Base-by-base conservation (phyloP, 2,113 vertebrate genomes). In the Gopherus flavomarginatus region DNA sequence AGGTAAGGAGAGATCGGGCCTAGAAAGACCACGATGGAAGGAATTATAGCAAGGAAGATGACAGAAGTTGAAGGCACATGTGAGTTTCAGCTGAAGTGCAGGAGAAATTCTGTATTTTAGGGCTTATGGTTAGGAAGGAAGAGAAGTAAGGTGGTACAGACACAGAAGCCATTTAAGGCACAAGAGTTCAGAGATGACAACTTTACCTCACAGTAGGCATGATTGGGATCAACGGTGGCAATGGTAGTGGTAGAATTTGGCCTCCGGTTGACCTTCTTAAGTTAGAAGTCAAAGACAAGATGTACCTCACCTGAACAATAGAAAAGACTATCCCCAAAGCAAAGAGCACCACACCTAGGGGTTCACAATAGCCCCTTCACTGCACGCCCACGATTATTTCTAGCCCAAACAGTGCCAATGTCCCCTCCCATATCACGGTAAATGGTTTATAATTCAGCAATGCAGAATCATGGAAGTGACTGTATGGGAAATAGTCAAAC, bases 201-300 rank as follows among this genome's bases (percentile, higher is more conserved):
- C 16, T 38, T 72, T 38, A 38, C 38, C 81, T 96, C 89, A 84
- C 27, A 83, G 9, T n/a, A 79, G 79, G n/a, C 50, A 85, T 90
- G 79, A 94, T 83, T 78, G 44, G 12, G 19, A 87, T 87, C 52
- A 62, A 83, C 27, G 29, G 96, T 0, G 0, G 92, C 92, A 95
- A 88, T 77, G 0, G 1, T 50, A 92, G 81, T 31, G 24, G n/a
- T 16, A 82, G 59, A 87, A 11, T 26, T 93, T 80, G 52, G 89
- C 81, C 50, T 87, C 42, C 93, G 82, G 11, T 0, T 89, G 91
- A 47, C 69, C 95, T 97, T 92, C 92, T 92, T 13, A 5, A n/a
- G 86, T 85, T 95, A 96, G 89, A 96, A 93, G 96, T 93, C 89
- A 89, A 1, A 56, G 62, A 49, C 19, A 0, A 83, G 85, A 31